A percentile compares a stretch with the other conserved stretches of the same genome.
Evolutionary conservation across 2,113 vertebrate genomes (phyloP).

Genomic region (Poeciliopsis occidentalis): DNA sequence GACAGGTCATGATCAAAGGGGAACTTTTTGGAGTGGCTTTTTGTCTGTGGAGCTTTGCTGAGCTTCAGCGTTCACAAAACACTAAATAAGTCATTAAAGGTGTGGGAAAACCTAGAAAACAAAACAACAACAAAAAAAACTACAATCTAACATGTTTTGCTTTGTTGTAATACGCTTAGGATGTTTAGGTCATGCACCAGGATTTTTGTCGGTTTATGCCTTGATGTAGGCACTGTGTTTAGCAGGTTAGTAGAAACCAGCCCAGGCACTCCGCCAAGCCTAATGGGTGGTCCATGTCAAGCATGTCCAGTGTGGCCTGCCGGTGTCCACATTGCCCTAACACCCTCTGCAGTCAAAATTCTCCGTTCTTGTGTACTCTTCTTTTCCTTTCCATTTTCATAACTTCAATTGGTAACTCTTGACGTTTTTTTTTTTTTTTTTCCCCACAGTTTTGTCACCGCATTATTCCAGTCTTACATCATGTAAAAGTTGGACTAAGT

Average conservation of each 20-base stretch:
- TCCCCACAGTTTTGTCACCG: neutral
- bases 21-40: neutral
- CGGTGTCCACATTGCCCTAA: constrained; percentile 34
- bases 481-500: too few species aligned
- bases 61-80: neutral
- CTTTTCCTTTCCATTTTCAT: constrained; percentile 3
- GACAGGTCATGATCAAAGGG: neutral
- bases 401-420: neutral
- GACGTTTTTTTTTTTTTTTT: neutral
- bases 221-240: constrained; percentile 43
- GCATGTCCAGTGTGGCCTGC: constrained; percentile 43
- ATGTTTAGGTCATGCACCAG: constrained; percentile 16
- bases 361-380: constrained; percentile 17
- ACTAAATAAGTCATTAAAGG: neutral
- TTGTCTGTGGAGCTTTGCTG: neutral
- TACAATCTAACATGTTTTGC: too few species aligned
- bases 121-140: too few species aligned
- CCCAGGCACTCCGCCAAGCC: constrained; percentile 61
- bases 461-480: neutral
- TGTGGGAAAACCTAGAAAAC: too few species aligned
- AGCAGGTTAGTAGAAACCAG: constrained; percentile 33
- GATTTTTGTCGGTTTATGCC: constrained; percentile 38
- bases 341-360: constrained; percentile 10
- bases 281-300: constrained; percentile 75
- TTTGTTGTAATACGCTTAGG: too few species aligned